phyloP scores from a whole-genome alignment of 2,888 invertebrate genomes.

The Steinernema scapterisci region DNA sequence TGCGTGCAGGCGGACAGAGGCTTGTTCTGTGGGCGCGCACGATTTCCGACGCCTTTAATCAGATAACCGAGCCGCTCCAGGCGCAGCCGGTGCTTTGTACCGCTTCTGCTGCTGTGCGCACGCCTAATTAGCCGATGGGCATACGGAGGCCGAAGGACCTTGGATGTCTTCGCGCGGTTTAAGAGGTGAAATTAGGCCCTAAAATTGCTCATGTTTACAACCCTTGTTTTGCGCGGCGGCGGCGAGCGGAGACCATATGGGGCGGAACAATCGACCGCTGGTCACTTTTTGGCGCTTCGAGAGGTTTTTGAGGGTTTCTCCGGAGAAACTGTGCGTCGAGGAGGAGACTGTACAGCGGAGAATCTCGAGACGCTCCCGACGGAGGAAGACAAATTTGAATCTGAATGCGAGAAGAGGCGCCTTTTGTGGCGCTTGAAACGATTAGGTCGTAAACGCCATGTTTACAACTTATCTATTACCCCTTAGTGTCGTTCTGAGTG shows the following conservation, averaged over 20 bases:
- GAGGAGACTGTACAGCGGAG: no score
- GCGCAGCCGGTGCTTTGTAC: conserved; percentile 24
- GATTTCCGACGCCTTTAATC: conserved; percentile 22
- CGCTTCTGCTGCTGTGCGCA: not conserved
- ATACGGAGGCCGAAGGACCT: not conserved
- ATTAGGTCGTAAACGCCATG: not conserved
- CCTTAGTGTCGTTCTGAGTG: not conserved
- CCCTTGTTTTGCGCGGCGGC: no score
- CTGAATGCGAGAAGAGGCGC: no score
- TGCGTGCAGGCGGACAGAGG: not conserved
- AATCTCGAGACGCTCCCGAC: no score
- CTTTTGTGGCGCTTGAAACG: no score
- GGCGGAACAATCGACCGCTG: no score
- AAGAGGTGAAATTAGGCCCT: conserved; percentile 8
- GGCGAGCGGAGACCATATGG: no score
- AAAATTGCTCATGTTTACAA: not conserved
- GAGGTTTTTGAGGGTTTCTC: no score
- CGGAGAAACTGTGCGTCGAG: no score
- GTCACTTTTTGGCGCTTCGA: no score
- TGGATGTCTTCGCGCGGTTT: not conserved
- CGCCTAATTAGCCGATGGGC: conserved; percentile 19
- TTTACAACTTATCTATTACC: not conserved
- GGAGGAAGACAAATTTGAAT: no score
- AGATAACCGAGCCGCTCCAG: conserved; percentile 12
- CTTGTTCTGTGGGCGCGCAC: not conserved